These are phyloP conservation scores for Drosophila ogumai DNA, from an alignment of 1,140 invertebrate genomes.

Conservation along the genomic window DNA sequence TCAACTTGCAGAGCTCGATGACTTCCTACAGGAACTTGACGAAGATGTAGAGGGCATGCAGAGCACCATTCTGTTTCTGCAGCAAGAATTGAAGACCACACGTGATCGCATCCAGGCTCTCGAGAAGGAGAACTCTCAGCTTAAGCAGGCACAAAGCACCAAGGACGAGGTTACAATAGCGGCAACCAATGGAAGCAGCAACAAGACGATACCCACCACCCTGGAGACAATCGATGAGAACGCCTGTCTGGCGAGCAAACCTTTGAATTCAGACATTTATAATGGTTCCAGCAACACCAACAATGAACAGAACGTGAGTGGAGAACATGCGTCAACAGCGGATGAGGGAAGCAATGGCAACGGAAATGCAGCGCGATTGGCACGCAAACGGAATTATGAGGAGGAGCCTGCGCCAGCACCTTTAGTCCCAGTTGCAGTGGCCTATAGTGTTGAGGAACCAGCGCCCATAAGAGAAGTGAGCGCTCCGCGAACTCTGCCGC, in stretches of 20 bases:
- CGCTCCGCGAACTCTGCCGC: constrained; percentile 72
- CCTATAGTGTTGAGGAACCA: constrained; percentile 37
- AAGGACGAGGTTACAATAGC: constrained; percentile 26
- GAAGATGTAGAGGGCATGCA: constrained; percentile 99
- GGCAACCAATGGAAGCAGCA: constrained; percentile 41
- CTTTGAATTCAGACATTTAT: constrained; percentile 44
- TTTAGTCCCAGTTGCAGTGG: constrained; percentile 7
- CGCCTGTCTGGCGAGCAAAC: constrained; percentile 14
- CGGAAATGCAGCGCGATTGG: constrained; percentile 58
- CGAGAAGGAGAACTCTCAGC: constrained; percentile 76
- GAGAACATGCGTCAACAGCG: constrained; percentile 15
- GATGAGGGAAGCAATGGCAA: constrained; percentile 59
- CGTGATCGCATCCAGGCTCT: constrained; percentile 87
- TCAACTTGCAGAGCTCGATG: constrained; percentile 92
- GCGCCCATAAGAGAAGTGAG: constrained; percentile 50
- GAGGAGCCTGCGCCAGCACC: constrained; percentile 33
- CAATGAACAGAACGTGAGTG: constrained; percentile 42
- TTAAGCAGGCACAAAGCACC: constrained; percentile 33
- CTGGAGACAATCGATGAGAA: constrained; percentile 71
- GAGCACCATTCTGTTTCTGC: constrained; percentile 96
- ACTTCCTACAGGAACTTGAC: constrained; percentile 97
- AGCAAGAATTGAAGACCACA: constrained; percentile 94
- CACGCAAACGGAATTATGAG: constrained; percentile 80
- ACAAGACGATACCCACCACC: constrained; percentile 41
- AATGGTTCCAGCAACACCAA: constrained; percentile 59